Base-by-base conservation (phyloP, 2,113 vertebrate genomes). In the Cavia porcellus region DNA sequence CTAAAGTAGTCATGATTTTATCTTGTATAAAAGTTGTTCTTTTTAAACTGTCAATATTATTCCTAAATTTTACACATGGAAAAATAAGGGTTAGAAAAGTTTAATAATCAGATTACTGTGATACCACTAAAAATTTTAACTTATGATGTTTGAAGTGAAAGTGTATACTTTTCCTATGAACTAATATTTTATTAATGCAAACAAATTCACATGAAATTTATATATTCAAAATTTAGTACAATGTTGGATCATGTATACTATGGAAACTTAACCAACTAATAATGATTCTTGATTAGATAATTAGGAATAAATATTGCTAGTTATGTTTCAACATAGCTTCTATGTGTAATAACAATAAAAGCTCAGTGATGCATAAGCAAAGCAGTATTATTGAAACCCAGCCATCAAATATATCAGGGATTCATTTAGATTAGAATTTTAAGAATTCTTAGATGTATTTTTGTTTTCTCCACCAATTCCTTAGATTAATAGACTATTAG, bases 231-330 rank as follows among this genome's bases (percentile, higher is more conserved):
- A 88, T 57, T 89, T 72, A 96, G 94, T 86, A 96, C 35, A 96
- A 95, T 72, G 38, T 38, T 96, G 87, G 81, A 90, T 95, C 70
- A 83, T 92, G 75, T 45, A 86, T 55, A 93, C 24, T 5, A 86
- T 82, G 32, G 79, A 94, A 92, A 91, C 87, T 75, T 24, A 77
- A 90, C 35, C 59, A 98, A 97, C 62, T 89, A 98, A 88, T 97
- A 97, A 97, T 95, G 86, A 95, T 68, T 94, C 95, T 47, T 94
- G 94, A 98, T 98, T 79, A 94, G 30, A 57, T 92, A 95, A 97
- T 98, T 98, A 98, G 86, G 66, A 85, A 81, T 15, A 86, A 94
- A 68, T 85, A n/a, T 95, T 90, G 35, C 12, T 97, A 98, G 98
- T 97, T 98, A 57, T 70, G 83, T 86, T 85, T 86, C 6, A 68